These are phyloP conservation scores for Psilopsiagon aymara DNA, from an alignment of 2,113 vertebrate species.

Conservation along the genomic window DNA sequence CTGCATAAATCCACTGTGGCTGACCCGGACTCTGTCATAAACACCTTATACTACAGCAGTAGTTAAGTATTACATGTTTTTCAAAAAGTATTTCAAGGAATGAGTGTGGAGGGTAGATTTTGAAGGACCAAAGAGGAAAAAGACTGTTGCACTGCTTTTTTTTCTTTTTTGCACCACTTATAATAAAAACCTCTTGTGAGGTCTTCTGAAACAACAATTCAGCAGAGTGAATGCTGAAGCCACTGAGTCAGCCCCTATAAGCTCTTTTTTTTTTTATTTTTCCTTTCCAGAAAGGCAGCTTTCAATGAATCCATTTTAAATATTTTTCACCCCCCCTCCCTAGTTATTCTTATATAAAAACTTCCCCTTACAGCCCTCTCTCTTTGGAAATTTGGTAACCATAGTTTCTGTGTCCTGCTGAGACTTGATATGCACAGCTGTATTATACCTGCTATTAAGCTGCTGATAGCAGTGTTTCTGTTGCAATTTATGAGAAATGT, in stretches of 20 bases:
- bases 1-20: neutral
- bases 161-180: conserved; percentile 21
- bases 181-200: conserved; percentile 71
- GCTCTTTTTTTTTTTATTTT: neutral
- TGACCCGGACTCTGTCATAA: neutral
- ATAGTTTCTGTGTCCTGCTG: conserved; percentile 79
- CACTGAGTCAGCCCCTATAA: conserved; percentile 34
- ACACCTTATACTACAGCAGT: neutral
- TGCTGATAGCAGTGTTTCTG: conserved; percentile 84
- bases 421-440: conserved; percentile 77
- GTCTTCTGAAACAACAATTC: conserved; percentile 71
- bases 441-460: conserved; percentile 81
- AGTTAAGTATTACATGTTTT: conserved; percentile 2
- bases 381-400: conserved; percentile 78
- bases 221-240: conserved; percentile 30
- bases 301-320: conserved; percentile 72
- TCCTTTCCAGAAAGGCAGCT: conserved; percentile 24
- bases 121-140: neutral
- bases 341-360: conserved; percentile 67
- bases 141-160: neutral
- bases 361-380: conserved; percentile 23
- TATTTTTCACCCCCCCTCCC: neutral
- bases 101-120: neutral
- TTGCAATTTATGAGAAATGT: conserved; percentile 84
- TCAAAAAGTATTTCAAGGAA: conserved; percentile 29